Percentiles rank a stretch among this genome's conserved stretches.
Evolutionary conservation across 2,888 invertebrate genomes (phyloP).

Genomic region (Ypsolopha scabrella): DNA sequence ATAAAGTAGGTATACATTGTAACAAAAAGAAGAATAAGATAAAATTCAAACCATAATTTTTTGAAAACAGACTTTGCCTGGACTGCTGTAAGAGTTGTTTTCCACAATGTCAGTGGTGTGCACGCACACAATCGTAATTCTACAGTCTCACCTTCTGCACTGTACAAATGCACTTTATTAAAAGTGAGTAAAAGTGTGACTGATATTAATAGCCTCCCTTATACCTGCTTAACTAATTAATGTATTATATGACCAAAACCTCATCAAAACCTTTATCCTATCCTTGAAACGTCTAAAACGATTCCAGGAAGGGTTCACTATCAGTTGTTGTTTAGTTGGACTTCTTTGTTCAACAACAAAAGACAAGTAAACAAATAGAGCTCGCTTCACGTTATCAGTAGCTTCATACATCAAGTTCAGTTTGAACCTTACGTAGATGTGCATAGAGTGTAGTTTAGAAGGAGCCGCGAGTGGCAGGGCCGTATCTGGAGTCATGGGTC

Average conservation of each 20-base stretch:
- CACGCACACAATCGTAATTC: too few species aligned
- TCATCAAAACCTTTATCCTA: too few species aligned
- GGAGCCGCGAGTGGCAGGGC: background rate
- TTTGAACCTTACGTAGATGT: background rate
- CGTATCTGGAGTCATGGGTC: background rate
- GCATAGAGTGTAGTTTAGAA: background rate
- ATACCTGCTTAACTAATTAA: background rate
- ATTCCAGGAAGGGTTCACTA: background rate
- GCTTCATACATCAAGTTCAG: background rate
- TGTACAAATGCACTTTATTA: too few species aligned
- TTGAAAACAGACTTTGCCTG: too few species aligned
- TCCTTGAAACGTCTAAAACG: background rate
- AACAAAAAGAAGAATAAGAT: too few species aligned
- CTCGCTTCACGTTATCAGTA: background rate
- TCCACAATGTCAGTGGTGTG: too few species aligned
- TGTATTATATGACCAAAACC: background rate
- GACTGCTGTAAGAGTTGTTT: too few species aligned
- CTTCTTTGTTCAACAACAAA: conserved; percentile 1
- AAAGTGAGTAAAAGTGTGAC: too few species aligned
- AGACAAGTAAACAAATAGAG: background rate
- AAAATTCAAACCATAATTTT: too few species aligned
- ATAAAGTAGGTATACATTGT: too few species aligned
- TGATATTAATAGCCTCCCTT: too few species aligned
- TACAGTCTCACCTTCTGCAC: too few species aligned
- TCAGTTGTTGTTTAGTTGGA: background rate